Evolutionary conservation across 2,797 vertebrate species (phyloP).

Genomic region (Euthynnus affinis): DNA sequence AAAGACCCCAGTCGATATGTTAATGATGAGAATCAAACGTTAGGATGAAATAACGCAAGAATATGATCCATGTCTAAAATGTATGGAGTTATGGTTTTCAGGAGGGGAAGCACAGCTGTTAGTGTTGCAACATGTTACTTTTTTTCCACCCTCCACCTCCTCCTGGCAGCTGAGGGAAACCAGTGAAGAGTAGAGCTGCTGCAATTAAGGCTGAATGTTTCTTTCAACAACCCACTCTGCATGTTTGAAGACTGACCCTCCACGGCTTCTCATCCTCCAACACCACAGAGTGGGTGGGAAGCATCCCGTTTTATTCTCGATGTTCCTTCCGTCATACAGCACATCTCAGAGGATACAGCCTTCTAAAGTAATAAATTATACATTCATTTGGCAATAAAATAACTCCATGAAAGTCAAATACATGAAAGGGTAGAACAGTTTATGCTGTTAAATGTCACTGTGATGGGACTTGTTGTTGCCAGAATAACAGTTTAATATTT

Average conservation of each 20-base stretch:
- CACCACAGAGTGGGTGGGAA: conserved; percentile 72
- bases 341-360: conserved; percentile 35
- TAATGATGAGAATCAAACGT: neutral
- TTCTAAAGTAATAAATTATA: conserved; percentile 32
- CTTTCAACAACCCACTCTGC: conserved; percentile 80
- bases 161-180: conserved; percentile 54
- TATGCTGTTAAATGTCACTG: conserved; percentile 33
- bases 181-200: conserved; percentile 56
- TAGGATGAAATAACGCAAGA: too few relatives aligned
- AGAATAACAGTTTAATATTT: conserved; percentile 30
- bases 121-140: conserved; percentile 53
- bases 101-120: conserved; percentile 55
- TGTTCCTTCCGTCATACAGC: conserved; percentile 50
- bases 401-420: conserved; percentile 27
- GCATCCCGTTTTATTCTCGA: conserved; percentile 67
- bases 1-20: neutral
- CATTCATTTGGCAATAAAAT: conserved; percentile 17
- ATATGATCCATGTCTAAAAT: conserved; percentile 7
- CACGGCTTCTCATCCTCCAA: conserved; percentile 73
- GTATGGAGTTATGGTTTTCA: conserved; percentile 6
- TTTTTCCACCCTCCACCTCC: conserved; percentile 55
- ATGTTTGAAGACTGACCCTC: conserved; percentile 71
- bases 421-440: conserved; percentile 1
- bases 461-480: conserved; percentile 10
- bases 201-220: conserved; percentile 73